Evolutionary conservation across 2,113 vertebrate genomes (phyloP).

Genomic region (Vidua macroura): DNA sequence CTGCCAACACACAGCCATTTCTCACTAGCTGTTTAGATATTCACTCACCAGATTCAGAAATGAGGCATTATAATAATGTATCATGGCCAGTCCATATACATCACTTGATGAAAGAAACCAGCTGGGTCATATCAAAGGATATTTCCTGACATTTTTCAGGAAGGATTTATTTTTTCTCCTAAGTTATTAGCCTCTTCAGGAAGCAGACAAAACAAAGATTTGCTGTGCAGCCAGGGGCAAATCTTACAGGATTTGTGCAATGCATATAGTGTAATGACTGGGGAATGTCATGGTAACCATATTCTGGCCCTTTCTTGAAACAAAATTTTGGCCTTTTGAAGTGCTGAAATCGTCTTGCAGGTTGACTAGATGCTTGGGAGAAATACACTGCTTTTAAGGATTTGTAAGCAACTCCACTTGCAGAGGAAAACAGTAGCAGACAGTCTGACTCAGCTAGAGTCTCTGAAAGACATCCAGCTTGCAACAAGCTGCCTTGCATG

Average conservation of each 20-base stretch:
- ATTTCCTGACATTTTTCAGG: constrained; percentile 27
- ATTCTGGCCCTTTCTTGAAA: neutral
- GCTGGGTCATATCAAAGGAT: neutral
- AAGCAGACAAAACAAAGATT: constrained; percentile 33
- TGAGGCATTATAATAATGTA: neutral
- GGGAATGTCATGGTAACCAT: neutral
- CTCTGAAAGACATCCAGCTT: neutral
- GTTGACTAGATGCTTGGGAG: neutral
- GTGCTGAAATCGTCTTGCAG: neutral
- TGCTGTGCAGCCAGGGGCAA: neutral
- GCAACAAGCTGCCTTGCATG: neutral
- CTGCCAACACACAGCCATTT: neutral
- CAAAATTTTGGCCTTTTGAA: neutral
- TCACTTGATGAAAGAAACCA: neutral
- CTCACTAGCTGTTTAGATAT: neutral
- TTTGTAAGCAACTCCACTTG: neutral
- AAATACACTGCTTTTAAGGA: neutral
- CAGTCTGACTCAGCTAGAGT: neutral
- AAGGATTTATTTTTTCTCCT: constrained; percentile 1
- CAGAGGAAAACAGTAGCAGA: neutral
- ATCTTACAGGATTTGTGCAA: constrained; percentile 14
- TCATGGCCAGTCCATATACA: neutral
- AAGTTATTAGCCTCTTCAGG: constrained; percentile 1
- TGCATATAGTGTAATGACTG: neutral
- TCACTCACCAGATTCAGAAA: neutral